Percentiles rank a stretch among this genome's conserved stretches.
These are phyloP conservation scores for Ligdia adustata DNA, from an alignment of 2,888 invertebrate species.

Conservation along the genomic window DNA sequence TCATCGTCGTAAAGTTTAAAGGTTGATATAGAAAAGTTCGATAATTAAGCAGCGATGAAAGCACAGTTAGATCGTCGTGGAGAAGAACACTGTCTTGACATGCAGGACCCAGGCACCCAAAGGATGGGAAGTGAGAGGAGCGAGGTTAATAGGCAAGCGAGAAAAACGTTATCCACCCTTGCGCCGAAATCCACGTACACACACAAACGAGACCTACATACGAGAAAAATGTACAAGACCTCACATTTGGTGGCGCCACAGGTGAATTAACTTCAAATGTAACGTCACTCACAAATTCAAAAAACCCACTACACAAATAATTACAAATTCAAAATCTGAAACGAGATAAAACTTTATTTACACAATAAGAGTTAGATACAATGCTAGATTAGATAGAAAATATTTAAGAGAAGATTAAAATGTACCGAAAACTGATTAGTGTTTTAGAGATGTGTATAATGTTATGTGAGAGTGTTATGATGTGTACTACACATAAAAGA, in stretches of 20 bases:
- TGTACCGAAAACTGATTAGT: constrained; percentile 61
- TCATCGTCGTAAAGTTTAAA: constrained; percentile 47
- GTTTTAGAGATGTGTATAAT: constrained; percentile 29
- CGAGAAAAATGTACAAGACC: constrained; percentile 67
- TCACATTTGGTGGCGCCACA: constrained; percentile 64
- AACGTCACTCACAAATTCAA: constrained; percentile 73
- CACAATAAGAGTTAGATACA: constrained; percentile 79
- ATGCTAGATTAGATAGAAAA: constrained; percentile 81
- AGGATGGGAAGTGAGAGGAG: constrained; percentile 65
- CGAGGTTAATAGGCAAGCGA: constrained; percentile 80
- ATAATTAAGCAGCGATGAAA: constrained; percentile 55
- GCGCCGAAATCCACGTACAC: constrained; percentile 79
- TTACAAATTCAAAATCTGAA: constrained; percentile 78
- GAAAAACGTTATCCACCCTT: constrained; percentile 79
- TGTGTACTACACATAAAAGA: constrained; percentile 22
- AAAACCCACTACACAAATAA: constrained; percentile 78
- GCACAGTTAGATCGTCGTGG: constrained; percentile 81
- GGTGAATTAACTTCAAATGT: constrained; percentile 47
- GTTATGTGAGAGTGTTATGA: constrained; percentile 7
- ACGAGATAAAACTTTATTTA: constrained; percentile 81
- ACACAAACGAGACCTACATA: constrained; percentile 81
- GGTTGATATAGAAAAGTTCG: constrained; percentile 12
- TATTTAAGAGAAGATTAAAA: constrained; percentile 80
- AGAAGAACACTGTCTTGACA: constrained; percentile 62
- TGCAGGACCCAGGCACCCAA: constrained; percentile 71